Percentiles rank a stretch among this genome's conserved stretches.
Evolutionary conservation across 2,113 vertebrate species (phyloP).

Genomic region (Heterochromis multidens): DNA sequence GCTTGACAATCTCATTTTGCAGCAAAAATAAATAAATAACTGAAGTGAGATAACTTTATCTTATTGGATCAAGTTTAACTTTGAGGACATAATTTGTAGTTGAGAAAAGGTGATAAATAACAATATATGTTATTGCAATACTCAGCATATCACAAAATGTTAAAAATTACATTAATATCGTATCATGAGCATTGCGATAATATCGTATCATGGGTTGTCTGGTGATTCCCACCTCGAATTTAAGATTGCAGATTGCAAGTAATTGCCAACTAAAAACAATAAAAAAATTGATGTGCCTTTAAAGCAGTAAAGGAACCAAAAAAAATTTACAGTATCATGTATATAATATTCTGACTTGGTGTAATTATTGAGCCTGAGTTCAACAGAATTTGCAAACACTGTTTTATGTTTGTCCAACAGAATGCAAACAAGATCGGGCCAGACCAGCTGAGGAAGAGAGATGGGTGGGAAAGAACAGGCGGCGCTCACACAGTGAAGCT

Average conservation of each 20-base stretch:
- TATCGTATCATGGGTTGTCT: too few relatives aligned
- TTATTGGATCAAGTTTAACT: too few relatives aligned
- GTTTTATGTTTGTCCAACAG: not conserved
- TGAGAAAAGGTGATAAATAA: too few relatives aligned
- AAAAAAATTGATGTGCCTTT: not conserved
- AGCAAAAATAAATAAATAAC: too few relatives aligned
- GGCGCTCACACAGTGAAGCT: conserved; percentile 14
- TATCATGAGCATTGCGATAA: not conserved
- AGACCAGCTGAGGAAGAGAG: not conserved
- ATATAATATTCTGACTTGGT: not conserved
- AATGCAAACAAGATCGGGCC: not conserved
- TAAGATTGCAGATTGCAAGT: too few relatives aligned
- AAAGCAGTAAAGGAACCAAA: not conserved
- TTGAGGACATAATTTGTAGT: not conserved
- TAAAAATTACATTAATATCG: not conserved
- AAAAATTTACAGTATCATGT: not conserved
- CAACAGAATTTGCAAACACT: conserved; percentile 3
- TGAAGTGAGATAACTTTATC: too few relatives aligned
- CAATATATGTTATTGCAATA: not conserved
- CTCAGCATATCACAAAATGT: not conserved
- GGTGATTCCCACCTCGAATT: not conserved
- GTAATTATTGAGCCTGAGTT: not conserved
- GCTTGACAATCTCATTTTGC: not conserved
- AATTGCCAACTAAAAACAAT: too few relatives aligned
- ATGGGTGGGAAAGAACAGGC: conserved; percentile 21